Conservation (phyloP, 2,797 vertebrate genomes). For the Loris lydekkerianus region DNA sequence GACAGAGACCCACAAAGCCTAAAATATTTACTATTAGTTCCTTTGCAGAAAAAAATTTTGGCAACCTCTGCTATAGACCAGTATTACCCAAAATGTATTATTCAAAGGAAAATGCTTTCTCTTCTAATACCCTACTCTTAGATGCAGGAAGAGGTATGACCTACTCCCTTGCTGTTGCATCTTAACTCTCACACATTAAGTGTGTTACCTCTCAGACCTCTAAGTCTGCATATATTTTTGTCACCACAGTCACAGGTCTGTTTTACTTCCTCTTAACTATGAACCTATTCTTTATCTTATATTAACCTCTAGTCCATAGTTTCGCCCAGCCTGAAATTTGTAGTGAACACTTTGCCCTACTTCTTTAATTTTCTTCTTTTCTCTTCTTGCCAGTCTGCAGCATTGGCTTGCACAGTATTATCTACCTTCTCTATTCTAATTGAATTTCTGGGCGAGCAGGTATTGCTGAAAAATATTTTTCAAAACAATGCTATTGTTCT, state of each 20-base stretch:
- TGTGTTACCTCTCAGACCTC: neutral
- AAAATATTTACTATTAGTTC: neutral
- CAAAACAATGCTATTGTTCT: neutral
- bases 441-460: neutral
- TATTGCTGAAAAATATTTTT: constrained; percentile 39
- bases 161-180: neutral
- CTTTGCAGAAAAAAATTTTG: neutral
- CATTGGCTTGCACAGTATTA: neutral
- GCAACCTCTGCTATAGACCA: neutral
- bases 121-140: neutral
- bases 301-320: neutral
- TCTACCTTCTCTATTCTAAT: neutral
- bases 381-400: neutral
- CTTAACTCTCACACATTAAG: neutral
- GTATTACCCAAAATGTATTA: neutral
- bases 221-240: constrained; percentile 50
- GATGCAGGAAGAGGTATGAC: neutral
- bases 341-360: neutral
- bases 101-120: neutral
- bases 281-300: neutral
- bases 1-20: neutral
- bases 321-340: neutral
- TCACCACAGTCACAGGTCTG: neutral
- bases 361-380: constrained; percentile 26
- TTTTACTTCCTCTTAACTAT: constrained; percentile 5